phyloP scores from a whole-genome alignment of 37 sponge, comb jelly and placozoan genomes.

The Ephydatia muelleri region DNA sequence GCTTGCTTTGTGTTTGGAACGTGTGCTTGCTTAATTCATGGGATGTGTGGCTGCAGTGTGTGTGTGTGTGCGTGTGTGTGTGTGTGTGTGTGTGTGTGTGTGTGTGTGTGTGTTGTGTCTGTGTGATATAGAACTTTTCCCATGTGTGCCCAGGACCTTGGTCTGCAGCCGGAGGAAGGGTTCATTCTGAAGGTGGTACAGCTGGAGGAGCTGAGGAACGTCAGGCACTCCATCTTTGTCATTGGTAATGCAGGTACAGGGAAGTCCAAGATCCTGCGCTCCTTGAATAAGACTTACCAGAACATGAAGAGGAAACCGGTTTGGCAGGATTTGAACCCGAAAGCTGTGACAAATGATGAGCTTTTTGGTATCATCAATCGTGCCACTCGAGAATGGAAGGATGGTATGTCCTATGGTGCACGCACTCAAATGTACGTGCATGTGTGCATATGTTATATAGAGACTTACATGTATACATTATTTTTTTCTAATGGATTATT shows the following conservation, averaged over 20 bases:
- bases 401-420: too few relatives aligned
- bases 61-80: too few relatives aligned
- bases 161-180: conserved; percentile 95
- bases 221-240: conserved; percentile 97
- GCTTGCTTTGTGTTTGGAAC: too few relatives aligned
- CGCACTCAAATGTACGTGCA: too few relatives aligned
- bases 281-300: conserved; percentile 90
- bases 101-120: neutral
- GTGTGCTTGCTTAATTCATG: too few relatives aligned
- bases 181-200: conserved; percentile 97
- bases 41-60: too few relatives aligned
- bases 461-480: too few relatives aligned
- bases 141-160: conserved; percentile 62
- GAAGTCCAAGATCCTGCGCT: conserved; percentile 79
- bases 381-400: conserved; percentile 98
- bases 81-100: too few relatives aligned
- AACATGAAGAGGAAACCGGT: conserved; percentile 88
- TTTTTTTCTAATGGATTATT: too few relatives aligned
- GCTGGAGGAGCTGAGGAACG: conserved; percentile 91
- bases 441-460: too few relatives aligned
- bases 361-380: conserved; percentile 97
- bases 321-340: conserved; percentile 95
- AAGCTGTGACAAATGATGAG: conserved; percentile 96
- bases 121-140: too few relatives aligned
- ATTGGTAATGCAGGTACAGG: conserved; percentile 98